phyloP scores from a whole-genome alignment of 2,888 invertebrate species.

The Drosophila sordidula region DNA sequence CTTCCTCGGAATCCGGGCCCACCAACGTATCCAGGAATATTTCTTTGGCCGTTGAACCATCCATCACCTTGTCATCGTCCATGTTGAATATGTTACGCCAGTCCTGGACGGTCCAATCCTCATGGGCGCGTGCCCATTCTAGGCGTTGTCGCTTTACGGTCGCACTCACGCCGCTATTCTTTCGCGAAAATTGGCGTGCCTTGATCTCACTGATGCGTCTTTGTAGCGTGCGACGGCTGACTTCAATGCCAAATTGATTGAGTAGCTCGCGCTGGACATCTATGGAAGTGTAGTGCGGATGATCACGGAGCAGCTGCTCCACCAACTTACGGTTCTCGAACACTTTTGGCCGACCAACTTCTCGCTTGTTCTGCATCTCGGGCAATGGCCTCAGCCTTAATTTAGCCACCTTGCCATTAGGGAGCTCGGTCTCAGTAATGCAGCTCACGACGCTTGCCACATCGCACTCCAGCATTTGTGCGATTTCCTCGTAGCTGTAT shows the following conservation, averaged over 20 bases:
- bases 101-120: slow-evolving; percentile 60
- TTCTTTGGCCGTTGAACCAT: slow-evolving; percentile 44
- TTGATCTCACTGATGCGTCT: slow-evolving; percentile 67
- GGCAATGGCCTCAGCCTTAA: slow-evolving; percentile 18
- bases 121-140: slow-evolving; percentile 61
- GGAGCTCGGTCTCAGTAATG: slow-evolving; percentile 27
- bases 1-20: slow-evolving; percentile 49
- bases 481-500: slow-evolving; percentile 54
- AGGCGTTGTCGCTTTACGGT: slow-evolving; percentile 30
- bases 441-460: slow-evolving; percentile 53
- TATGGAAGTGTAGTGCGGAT: slow-evolving; percentile 62
- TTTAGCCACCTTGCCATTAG: slow-evolving; percentile 25
- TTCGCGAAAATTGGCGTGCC: slow-evolving; percentile 12
- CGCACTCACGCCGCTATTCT: slow-evolving; percentile 13
- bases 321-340: slow-evolving; percentile 58
- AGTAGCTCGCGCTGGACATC: slow-evolving; percentile 59
- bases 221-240: slow-evolving; percentile 66
- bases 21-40: slow-evolving; percentile 64
- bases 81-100: slow-evolving; percentile 74
- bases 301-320: slow-evolving; percentile 42
- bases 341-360: slow-evolving; percentile 64
- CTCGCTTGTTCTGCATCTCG: slow-evolving; percentile 25
- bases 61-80: slow-evolving; percentile 54
- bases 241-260: slow-evolving; percentile 55
- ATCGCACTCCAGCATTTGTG: slow-evolving; percentile 63